Evolutionary conservation across 2,888 invertebrate species (phyloP).

Genomic region (Boloria euphrosyne): DNA sequence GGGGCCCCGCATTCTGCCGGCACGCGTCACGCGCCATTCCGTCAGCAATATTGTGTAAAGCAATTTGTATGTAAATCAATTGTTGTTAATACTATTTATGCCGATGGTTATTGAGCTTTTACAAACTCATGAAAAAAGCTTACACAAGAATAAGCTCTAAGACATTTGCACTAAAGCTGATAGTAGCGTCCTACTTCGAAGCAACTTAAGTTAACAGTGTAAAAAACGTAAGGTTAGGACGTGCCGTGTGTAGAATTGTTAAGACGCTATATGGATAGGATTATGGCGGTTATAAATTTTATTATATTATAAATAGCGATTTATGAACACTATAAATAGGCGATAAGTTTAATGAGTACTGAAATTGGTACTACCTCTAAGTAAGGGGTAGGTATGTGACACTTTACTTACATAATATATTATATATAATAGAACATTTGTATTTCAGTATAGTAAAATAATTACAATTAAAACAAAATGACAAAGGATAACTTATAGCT

Average conservation of each 20-base stretch:
- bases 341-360: slow-evolving; percentile 30
- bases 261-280: slow-evolving; percentile 65
- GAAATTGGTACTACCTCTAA: slow-evolving; percentile 27
- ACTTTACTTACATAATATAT: too few relatives aligned
- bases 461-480: too few relatives aligned
- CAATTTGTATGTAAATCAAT: slow-evolving; percentile 83
- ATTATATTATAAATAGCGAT: slow-evolving; percentile 76
- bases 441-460: too few relatives aligned
- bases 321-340: slow-evolving; percentile 63
- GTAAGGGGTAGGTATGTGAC: too few relatives aligned
- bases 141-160: slow-evolving; percentile 52
- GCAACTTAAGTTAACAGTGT: slow-evolving; percentile 52
- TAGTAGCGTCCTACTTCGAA: slow-evolving; percentile 37
- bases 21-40: slow-evolving; percentile 78
- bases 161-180: slow-evolving; percentile 42
- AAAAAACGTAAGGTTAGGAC: slow-evolving; percentile 65
- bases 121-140: slow-evolving; percentile 42
- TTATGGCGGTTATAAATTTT: slow-evolving; percentile 74
- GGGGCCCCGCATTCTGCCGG: slow-evolving; percentile 57
- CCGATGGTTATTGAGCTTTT: slow-evolving; percentile 74
- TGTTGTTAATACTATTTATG: slow-evolving; percentile 82
- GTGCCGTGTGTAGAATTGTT: slow-evolving; percentile 72
- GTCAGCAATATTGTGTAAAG: slow-evolving; percentile 82
- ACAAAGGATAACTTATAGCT: too few relatives aligned
- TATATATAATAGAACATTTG: too few relatives aligned